A percentile compares a stretch with the other conserved stretches of the same genome.
Evolutionary conservation across 1,140 invertebrate genomes (phyloP).

Genomic region (Plutomurus gul): DNA sequence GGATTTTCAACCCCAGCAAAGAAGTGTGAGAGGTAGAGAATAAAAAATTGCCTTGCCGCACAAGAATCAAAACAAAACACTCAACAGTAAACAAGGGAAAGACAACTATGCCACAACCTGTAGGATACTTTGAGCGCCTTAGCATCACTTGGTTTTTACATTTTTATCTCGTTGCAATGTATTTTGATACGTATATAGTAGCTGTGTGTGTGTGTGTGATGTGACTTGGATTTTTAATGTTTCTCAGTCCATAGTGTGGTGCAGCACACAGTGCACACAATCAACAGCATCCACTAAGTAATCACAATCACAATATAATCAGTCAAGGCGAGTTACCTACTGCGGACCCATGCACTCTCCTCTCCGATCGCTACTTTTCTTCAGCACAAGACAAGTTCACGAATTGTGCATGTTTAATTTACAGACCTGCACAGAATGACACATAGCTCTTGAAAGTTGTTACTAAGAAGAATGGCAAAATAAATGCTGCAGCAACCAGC

Average conservation of each 20-base stretch:
- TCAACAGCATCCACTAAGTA: not conserved
- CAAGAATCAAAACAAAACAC: not conserved
- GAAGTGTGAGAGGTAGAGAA: not conserved
- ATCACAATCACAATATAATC: slow-evolving; percentile 16
- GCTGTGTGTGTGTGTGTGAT: not conserved
- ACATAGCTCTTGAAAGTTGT: slow-evolving; percentile 25
- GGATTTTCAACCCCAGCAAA: not conserved
- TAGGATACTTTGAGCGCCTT: not conserved
- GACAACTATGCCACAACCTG: not conserved
- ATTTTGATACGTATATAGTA: not conserved
- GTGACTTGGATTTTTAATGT: not conserved
- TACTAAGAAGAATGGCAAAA: no score
- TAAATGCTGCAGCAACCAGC: no score
- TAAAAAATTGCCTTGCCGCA: not conserved
- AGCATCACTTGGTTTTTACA: not conserved
- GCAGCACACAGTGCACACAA: not conserved
- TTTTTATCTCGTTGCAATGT: slow-evolving; percentile 3
- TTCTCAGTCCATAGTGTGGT: no score
- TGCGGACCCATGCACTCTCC: slow-evolving; percentile 1
- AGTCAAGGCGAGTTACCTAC: slow-evolving; percentile 22
- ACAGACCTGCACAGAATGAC: slow-evolving; percentile 12
- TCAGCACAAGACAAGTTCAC: slow-evolving; percentile 11
- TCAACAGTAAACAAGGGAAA: not conserved
- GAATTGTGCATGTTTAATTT: slow-evolving; percentile 28
- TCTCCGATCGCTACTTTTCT: not conserved